Base-by-base conservation (phyloP, 2,113 vertebrate genomes). In the Percopsis transmontana region DNA sequence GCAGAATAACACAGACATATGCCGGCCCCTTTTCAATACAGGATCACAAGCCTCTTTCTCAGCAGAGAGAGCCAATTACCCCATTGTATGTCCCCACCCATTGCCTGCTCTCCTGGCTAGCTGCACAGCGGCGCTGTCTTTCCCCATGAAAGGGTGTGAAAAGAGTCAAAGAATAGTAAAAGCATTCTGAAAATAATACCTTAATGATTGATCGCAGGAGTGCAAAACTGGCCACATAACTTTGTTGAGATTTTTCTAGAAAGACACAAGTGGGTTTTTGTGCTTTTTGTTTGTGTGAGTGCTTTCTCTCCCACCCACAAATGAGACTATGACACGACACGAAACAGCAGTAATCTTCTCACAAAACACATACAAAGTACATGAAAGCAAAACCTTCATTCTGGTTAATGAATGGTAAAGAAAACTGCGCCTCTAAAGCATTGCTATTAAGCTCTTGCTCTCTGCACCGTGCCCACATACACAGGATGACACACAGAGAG, bases 51-150 rank as follows among this genome's bases (percentile, higher is more conserved):
- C 40, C 74, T 69, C 64, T 74, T 70, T 62, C 59, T 66, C 80
- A 41, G 67, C 79, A 74, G 74, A 60, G 62, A 58, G 77, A 76
- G 79, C 82, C 87, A 88, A 89, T 90, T 88, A 87, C 68, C 66
- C 65, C 10, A 62, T 61, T 81, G 67, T 59, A 61, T 44, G 54
- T 76, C 58, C 40, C 66, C 66, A 44, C 76, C 74, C 68, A 24
- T 19, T 33, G 55, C 47, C 62, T 58, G 20, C 33, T 55, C 50
- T 44, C 8, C 6, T 56, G 53, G 73, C 24, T 74, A 76, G 76
- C 50, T 24, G 20, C 45, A 40, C 42, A 3, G 12, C 21, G 58
- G 68, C 58, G 5, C 27, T 44, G 19, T 58, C 14, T 55, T 52
- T 18, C 57, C 51, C 47, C 41, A 33, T 45, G 13, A 15, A 68